Conservation (phyloP, 2,113 vertebrate species). For the Andinoacara biseriatus region DNA sequence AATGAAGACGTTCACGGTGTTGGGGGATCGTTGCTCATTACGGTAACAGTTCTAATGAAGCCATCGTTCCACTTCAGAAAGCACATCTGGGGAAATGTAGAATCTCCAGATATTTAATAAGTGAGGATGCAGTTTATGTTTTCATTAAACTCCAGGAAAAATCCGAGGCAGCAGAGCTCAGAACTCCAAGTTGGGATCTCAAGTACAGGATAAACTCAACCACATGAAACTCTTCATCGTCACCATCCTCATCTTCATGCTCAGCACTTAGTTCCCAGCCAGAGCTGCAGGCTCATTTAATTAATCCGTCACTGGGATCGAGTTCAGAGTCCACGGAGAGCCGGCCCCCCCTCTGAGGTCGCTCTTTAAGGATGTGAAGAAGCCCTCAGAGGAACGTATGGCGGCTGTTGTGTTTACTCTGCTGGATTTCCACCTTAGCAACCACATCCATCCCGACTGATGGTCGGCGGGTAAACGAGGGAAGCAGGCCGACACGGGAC, state of each 20-base stretch:
- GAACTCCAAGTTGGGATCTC: background rate
- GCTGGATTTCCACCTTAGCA: background rate
- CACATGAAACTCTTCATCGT: background rate
- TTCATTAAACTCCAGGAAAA: background rate
- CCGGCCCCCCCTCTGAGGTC: background rate
- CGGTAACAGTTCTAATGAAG: background rate
- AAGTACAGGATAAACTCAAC: background rate
- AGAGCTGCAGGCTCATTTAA: conserved; percentile 14
- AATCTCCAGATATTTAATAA: background rate
- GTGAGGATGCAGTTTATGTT: background rate
- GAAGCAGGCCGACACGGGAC: background rate
- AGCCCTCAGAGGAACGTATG: background rate
- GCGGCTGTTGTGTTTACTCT: background rate
- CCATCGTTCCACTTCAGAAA: background rate
- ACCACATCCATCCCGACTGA: background rate
- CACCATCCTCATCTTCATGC: background rate
- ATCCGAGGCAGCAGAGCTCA: background rate
- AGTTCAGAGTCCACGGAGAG: background rate
- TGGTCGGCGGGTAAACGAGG: background rate
- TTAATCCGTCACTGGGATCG: background rate
- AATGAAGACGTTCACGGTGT: background rate
- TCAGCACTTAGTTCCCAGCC: background rate
- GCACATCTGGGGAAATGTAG: background rate
- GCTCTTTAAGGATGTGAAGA: conserved; percentile 7
- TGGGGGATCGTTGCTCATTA: background rate